Percentiles rank a stretch among this genome's conserved stretches.
These are phyloP conservation scores for Rhynchophorus ferrugineus DNA, from an alignment of 1,140 invertebrate species.

Conservation along the genomic window DNA sequence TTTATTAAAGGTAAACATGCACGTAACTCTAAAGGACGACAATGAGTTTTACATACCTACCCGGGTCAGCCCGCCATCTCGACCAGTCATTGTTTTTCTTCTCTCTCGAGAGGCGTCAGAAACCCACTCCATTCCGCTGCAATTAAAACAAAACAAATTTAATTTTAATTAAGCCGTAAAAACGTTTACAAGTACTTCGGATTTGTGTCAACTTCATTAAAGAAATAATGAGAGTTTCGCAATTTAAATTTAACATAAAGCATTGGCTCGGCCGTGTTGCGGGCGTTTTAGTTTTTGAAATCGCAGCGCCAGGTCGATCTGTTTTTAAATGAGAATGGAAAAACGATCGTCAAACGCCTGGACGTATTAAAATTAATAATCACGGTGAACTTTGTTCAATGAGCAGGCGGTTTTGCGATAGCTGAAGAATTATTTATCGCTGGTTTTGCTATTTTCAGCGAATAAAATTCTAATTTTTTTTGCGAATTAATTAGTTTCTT, in stretches of 20 bases:
- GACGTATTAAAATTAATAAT: neutral
- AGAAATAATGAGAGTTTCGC: constrained; percentile 34
- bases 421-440: no score
- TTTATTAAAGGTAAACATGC: no score
- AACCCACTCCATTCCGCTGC: no score
- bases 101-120: no score
- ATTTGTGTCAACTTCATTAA: constrained; percentile 33
- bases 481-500: no score
- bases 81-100: no score
- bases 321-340: neutral
- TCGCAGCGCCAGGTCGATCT: neutral
- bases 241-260: constrained; percentile 34
- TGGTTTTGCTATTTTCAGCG: no score
- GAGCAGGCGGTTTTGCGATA: constrained; percentile 12
- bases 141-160: constrained; percentile 30
- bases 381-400: constrained; percentile 9
- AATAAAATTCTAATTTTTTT: no score
- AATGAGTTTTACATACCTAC: no score
- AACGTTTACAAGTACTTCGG: constrained; percentile 27
- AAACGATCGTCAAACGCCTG: neutral
- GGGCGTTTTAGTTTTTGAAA: neutral
- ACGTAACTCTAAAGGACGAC: no score
- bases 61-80: no score
- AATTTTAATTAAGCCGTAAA: constrained; percentile 32
- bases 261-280: constrained; percentile 10